phyloP scores from a whole-genome alignment of 1,140 invertebrate species.

The Sipha flava region DNA sequence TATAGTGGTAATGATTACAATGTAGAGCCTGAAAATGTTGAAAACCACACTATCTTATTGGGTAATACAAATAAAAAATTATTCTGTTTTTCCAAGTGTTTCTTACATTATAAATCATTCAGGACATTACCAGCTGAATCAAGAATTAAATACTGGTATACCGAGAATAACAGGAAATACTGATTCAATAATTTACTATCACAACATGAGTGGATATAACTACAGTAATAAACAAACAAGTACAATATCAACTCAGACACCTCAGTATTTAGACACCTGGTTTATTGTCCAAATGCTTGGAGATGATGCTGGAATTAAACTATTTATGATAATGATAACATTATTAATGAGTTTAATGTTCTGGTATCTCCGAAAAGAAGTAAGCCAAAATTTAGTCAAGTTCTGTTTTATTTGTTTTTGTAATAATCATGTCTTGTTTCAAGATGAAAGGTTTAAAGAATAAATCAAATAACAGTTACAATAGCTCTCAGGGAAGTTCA shows the following conservation, averaged over 20 bases:
- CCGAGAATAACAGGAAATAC: conserved; percentile 16
- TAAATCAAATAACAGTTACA: conserved; percentile 54
- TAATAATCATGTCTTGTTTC: conserved; percentile 34
- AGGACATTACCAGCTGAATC: conserved; percentile 28
- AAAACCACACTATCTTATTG: conserved; percentile 34
- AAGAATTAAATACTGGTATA: conserved; percentile 15
- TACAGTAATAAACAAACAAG: conserved; percentile 20
- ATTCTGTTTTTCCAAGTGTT: neutral
- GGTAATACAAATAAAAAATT: conserved; percentile 32
- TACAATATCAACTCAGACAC: conserved; percentile 13
- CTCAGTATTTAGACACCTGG: neutral
- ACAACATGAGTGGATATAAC: conserved; percentile 27
- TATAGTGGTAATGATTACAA: conserved; percentile 20
- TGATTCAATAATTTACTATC: conserved; percentile 27
- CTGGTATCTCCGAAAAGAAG: conserved; percentile 43
- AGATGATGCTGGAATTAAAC: conserved; percentile 59
- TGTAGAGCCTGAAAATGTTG: conserved; percentile 47
- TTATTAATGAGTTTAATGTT: conserved; percentile 49
- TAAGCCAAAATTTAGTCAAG: conserved; percentile 37
- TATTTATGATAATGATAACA: conserved; percentile 51
- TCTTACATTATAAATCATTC: conserved; percentile 9
- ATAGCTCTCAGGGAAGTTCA: conserved; percentile 42
- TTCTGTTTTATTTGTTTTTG: neutral
- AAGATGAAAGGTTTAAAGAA: conserved; percentile 57
- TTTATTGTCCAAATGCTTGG: conserved; percentile 1